Evolutionary conservation across 2,888 invertebrate species (phyloP), one percentile per base, ranked within the genome.

Genomic region (Endotricha flammealis): DNA sequence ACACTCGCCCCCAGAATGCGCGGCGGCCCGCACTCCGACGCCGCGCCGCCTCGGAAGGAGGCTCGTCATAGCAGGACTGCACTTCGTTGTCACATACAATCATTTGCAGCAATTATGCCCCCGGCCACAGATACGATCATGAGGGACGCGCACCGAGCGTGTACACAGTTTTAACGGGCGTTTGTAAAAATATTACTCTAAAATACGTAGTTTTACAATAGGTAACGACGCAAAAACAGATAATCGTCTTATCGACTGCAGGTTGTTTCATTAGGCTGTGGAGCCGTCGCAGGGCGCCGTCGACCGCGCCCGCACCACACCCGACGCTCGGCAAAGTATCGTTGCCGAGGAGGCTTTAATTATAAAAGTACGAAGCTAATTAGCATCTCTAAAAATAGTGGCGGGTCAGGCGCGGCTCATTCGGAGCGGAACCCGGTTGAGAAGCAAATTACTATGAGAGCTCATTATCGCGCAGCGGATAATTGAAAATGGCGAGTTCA

Each of bases 401-500:
- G 13, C 20, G 29, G 34, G 41, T 33, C 10, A 25, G 24, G 11
- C 12, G 27, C 8, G 20, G 12, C 23, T 25, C 28, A 20, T 38
- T 38, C 38, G 39, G 32, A 42, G 46, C 46, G 44, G 43, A 48
- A 43, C 36, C 41, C 38, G 38, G 29, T 29, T 32, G 35, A 32
- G 36, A 37, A 32, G 38, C 43, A 29, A 34, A 35, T 39, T 28
- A 35, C 35, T 35, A 38, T 41, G 44, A 36, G 51, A 53, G 61
- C 66, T 67, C 65, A 61, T 66, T 66, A 63, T 48, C 50, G 56
- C 56, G 45, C 54, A 48, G 39, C 50, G 40, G 52, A 54, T 65
- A 63, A 60, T 66, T 63, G 66, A 62, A 67, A 70, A 64, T 61
- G 51, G 60, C 62, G 53, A 57, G 48, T 62, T 69, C 63, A 68